phyloP scores from a whole-genome alignment of 1,140 invertebrate species.

The Scylla paramamosain region DNA sequence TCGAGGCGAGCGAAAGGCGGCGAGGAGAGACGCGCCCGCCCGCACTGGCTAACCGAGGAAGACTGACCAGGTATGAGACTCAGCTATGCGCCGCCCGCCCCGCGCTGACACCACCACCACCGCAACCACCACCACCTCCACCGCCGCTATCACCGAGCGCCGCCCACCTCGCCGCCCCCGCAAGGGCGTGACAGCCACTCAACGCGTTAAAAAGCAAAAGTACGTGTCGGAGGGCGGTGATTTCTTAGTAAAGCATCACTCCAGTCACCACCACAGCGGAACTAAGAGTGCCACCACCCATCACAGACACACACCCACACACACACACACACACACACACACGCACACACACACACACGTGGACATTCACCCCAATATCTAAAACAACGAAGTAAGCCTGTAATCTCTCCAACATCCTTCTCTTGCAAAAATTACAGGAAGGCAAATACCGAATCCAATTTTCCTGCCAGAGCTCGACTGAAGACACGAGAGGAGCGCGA shows the following conservation, averaged over 20 bases:
- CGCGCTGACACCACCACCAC: not conserved
- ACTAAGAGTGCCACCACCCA: too few relatives aligned
- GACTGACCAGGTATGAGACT: not conserved
- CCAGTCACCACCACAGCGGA: too few relatives aligned
- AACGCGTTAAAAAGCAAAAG: too few relatives aligned
- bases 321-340: constrained; percentile 1
- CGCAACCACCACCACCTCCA: not conserved
- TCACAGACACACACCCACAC: constrained; percentile 12
- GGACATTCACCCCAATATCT: not conserved
- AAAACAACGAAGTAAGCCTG: not conserved
- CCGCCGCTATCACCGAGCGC: not conserved
- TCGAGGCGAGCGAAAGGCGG: not conserved
- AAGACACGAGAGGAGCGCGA: too few relatives aligned
- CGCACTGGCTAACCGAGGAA: not conserved
- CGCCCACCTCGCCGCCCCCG: not conserved
- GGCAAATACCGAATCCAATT: too few relatives aligned
- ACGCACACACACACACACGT: not conserved
- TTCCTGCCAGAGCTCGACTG: too few relatives aligned
- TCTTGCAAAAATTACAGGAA: too few relatives aligned
- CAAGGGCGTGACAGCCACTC: not conserved
- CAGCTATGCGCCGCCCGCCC: not conserved
- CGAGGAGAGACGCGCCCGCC: not conserved
- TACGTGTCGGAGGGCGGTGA: too few relatives aligned
- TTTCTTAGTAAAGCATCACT: too few relatives aligned
- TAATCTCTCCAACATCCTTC: too few relatives aligned